Percentiles rank a stretch among this genome's conserved stretches.
Evolutionary conservation across 2,888 invertebrate species (phyloP).

Genomic region (Acrobasis suavella): DNA sequence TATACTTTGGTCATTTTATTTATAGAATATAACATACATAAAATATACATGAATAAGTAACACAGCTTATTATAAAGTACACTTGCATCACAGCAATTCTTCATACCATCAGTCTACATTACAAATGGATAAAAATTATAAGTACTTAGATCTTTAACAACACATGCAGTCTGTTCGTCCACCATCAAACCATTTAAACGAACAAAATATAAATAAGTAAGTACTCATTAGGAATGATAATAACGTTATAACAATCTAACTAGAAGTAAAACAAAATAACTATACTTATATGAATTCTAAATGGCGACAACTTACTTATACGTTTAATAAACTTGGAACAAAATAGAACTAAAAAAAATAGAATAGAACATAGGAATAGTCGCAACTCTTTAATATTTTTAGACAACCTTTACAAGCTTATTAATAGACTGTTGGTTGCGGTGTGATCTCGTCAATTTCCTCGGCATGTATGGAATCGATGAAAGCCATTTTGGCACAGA

Average conservation of each 20-base stretch:
- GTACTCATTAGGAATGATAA: neutral
- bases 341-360: no score
- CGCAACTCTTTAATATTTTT: neutral
- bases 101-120: constrained; percentile 25
- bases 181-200: neutral
- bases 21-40: constrained; percentile 23
- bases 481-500: constrained; percentile 68
- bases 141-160: no score
- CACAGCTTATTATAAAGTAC: constrained; percentile 8
- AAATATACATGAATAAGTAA: constrained; percentile 28
- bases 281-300: no score
- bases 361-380: no score
- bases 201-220: neutral
- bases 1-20: constrained; percentile 20
- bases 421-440: constrained; percentile 46
- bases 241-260: no score
- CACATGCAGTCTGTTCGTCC: no score
- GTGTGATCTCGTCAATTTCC: constrained; percentile 73
- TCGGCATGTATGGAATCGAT: constrained; percentile 62
- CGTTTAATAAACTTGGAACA: no score
- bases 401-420: neutral
- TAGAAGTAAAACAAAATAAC: no score
- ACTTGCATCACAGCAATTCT: constrained; percentile 22
- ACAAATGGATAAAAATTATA: constrained; percentile 12
- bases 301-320: no score